These are phyloP conservation scores for Nomada ferruginata DNA, from an alignment of 2,888 invertebrate species.

Conservation along the genomic window DNA sequence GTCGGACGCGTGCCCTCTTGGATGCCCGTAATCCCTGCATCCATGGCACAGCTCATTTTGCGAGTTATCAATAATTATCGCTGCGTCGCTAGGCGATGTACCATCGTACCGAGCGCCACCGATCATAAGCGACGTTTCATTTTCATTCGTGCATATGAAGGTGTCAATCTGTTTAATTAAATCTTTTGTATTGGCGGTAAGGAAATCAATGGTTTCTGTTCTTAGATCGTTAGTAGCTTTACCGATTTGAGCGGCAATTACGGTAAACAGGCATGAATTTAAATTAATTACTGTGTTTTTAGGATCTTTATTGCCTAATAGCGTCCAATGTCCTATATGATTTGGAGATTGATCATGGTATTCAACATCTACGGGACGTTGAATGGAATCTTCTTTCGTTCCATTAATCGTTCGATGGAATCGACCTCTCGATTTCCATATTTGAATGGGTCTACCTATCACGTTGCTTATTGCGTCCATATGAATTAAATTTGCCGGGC, in stretches of 20 bases:
- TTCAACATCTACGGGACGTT: constrained; percentile 51
- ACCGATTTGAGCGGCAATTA: constrained; percentile 68
- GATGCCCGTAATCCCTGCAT: constrained; percentile 65
- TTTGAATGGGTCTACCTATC: constrained; percentile 56
- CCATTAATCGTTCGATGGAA: constrained; percentile 45
- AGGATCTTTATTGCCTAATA: constrained; percentile 61
- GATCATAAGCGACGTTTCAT: constrained; percentile 48
- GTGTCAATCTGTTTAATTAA: constrained; percentile 52
- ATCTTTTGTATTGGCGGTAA: constrained; percentile 57
- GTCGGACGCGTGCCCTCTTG: constrained; percentile 75
- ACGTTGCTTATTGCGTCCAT: constrained; percentile 61
- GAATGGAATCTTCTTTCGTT: background rate
- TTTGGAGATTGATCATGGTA: constrained; percentile 56
- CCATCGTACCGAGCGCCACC: constrained; percentile 76
- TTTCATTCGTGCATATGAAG: constrained; percentile 33
- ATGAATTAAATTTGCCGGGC: constrained; percentile 68
- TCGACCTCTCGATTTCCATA: constrained; percentile 52
- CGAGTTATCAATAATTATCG: constrained; percentile 67
- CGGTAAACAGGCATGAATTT: constrained; percentile 75
- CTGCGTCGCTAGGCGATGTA: constrained; percentile 54
- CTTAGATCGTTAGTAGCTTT: constrained; percentile 55
- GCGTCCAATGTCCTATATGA: constrained; percentile 72
- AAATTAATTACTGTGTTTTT: constrained; percentile 25
- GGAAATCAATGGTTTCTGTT: constrained; percentile 19
- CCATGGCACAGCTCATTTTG: constrained; percentile 65